These are phyloP conservation scores for Halcyon chelicuti DNA, from an alignment of 2,797 vertebrate genomes.

Conservation along the genomic window DNA sequence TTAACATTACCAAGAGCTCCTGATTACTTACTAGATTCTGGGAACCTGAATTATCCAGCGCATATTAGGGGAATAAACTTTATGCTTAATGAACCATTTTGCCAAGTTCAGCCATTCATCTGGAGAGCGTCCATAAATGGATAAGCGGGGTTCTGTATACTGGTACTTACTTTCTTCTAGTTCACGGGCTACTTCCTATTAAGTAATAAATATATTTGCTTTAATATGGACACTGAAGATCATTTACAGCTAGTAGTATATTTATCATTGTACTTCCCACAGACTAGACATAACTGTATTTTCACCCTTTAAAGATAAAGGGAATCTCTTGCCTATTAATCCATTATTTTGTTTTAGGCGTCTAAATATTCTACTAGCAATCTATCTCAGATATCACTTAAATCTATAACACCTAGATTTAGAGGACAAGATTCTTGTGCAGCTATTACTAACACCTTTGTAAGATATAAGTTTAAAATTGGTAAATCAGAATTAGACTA, in stretches of 20 bases:
- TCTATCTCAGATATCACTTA: neutral
- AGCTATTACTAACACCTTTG: neutral
- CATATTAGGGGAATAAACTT: constrained; percentile 94
- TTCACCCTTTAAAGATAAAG: neutral
- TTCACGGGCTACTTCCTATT: constrained; percentile 90
- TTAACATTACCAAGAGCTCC: constrained; percentile 7
- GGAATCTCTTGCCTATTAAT: neutral
- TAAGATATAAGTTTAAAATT: neutral
- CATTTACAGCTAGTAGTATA: neutral
- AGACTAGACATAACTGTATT: neutral
- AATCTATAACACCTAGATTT: neutral
- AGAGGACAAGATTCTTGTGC: neutral
- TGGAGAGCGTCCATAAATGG: constrained; percentile 92
- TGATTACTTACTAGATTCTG: constrained; percentile 92
- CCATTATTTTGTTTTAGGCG: neutral
- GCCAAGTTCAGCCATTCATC: constrained; percentile 90
- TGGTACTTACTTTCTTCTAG: constrained; percentile 97
- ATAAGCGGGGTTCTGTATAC: constrained; percentile 93
- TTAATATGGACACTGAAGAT: constrained; percentile 22
- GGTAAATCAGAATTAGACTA: neutral
- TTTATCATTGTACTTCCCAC: neutral
- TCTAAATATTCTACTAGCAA: neutral
- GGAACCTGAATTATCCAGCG: constrained; percentile 98
- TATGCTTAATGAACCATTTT: constrained; percentile 94
- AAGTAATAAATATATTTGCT: constrained; percentile 46